phyloP scores from a whole-genome alignment of 1,140 invertebrate species.

The Chironomus striatipennis region DNA sequence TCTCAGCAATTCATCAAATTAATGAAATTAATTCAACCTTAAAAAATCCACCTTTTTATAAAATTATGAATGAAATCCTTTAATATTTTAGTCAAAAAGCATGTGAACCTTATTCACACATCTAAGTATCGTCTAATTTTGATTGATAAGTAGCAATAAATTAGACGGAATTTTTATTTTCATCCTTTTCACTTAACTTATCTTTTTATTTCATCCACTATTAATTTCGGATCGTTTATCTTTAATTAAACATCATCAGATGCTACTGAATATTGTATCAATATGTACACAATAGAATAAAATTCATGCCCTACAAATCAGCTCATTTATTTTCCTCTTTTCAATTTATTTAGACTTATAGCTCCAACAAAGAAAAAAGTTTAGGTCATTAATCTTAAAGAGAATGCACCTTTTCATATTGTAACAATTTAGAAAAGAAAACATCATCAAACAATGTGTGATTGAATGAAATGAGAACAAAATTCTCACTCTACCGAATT shows the following conservation, averaged over 20 bases:
- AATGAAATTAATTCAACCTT: too few species aligned
- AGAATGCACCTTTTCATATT: constrained; percentile 13
- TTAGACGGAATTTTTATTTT: not conserved
- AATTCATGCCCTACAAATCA: constrained; percentile 12
- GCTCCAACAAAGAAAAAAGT: not conserved
- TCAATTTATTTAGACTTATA: not conserved
- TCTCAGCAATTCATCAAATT: too few species aligned
- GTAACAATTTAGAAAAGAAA: not conserved
- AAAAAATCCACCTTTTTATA: too few species aligned
- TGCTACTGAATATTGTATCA: not conserved
- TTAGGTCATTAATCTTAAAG: not conserved
- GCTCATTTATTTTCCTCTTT: not conserved
- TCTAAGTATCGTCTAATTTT: not conserved
- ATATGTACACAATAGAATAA: not conserved
- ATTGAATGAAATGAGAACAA: not conserved
- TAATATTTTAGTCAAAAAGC: too few species aligned
- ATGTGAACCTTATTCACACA: too few species aligned
- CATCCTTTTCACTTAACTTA: not conserved
- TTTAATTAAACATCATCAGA: not conserved
- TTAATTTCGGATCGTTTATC: constrained; percentile 11
- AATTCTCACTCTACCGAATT: too few species aligned
- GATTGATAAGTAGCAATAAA: constrained; percentile 20
- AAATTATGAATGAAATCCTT: too few species aligned
- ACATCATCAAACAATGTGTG: not conserved
- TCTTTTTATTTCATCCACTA: not conserved